Evolutionary conservation across 2,113 vertebrate genomes (phyloP), one percentile per base, ranked within the genome.

Genomic region (Regulus satrapa): DNA sequence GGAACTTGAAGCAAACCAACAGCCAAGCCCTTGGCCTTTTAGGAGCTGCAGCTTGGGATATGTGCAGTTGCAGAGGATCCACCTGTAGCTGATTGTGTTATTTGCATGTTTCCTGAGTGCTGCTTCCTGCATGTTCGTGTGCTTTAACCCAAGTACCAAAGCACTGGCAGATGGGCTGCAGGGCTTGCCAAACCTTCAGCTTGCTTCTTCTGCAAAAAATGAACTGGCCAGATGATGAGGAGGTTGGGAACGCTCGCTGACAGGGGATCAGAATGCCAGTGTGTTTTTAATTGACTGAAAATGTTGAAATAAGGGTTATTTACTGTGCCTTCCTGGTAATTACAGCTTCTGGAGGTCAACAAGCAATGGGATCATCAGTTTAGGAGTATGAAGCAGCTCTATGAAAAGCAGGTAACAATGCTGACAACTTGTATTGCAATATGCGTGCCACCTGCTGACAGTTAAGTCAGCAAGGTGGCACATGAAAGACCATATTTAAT

Each of bases 271-370:
- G 86, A 85, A 67, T 75, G 66, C 14, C 49, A 80, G 12, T 63
- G 62, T 31, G 19, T 20, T 89, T 88, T 91, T 63, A 18, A 82
- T 75, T 55, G 78, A 62, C 69, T 61, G 23, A 24, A 24, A 19
- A 1, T 85, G 49, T 64, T 48, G 34, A 92, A 95, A 72, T 75
- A 58, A 73, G 24, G 5, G 18, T 83, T 88, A 81, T 88, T 97
- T 79, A 96, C 54, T 88, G 20, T 92, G 24, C 17, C 52, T 97
- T 85, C 76, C 49, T 89, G 62, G 21, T 96, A n/a, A 85, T 98
- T 98, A 73, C 97, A 98, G 98, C 97, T 98, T 86, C 92, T 98
- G 86, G 93, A 98, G 58, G 97, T 98, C 59, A 98, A 98, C 93
- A 97, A 97, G 69, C 97, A 98, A 55, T 98, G 98, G 98, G 97